Evolutionary conservation across 2,888 invertebrate genomes (phyloP).

Genomic region (Venusia cambrica): DNA sequence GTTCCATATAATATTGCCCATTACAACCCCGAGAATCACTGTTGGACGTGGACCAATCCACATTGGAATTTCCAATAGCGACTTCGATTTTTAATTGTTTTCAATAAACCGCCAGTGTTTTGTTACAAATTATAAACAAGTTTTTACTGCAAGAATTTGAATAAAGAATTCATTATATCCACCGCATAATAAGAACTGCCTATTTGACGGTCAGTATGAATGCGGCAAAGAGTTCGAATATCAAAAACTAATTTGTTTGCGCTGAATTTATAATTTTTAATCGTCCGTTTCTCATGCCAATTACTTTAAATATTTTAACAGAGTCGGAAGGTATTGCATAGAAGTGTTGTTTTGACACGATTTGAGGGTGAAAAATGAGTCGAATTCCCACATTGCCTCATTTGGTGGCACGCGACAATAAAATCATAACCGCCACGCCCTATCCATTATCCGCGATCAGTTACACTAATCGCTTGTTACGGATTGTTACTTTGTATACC

Average conservation of each 20-base stretch:
- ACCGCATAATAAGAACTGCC: slow-evolving; percentile 22
- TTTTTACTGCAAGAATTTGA: slow-evolving; percentile 48
- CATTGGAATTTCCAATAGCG: slow-evolving; percentile 64
- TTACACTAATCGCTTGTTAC: slow-evolving; percentile 79
- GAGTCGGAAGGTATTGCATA: slow-evolving; percentile 2
- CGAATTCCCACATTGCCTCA: slow-evolving; percentile 21
- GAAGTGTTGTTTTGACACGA: slow-evolving; percentile 8
- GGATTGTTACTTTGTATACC: too few species aligned
- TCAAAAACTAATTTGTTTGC: slow-evolving; percentile 23
- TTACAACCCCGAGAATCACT: slow-evolving; percentile 75
- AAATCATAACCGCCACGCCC: slow-evolving; percentile 54
- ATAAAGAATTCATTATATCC: slow-evolving; percentile 31
- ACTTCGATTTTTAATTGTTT: slow-evolving; percentile 75
- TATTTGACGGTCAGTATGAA: slow-evolving; percentile 25
- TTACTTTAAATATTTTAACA: slow-evolving; percentile 1
- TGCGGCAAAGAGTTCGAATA: too few species aligned
- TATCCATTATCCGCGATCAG: slow-evolving; percentile 74
- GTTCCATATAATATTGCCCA: slow-evolving; percentile 78
- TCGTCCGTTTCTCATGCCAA: slow-evolving; percentile 6
- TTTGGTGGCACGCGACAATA: slow-evolving; percentile 28
- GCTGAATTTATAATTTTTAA: slow-evolving; percentile 13
- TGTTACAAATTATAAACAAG: slow-evolving; percentile 44
- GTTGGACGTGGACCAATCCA: slow-evolving; percentile 64
- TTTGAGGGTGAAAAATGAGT: slow-evolving; percentile 16
- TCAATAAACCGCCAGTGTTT: slow-evolving; percentile 56